A percentile compares a stretch with the other conserved stretches of the same genome.
These are phyloP conservation scores for Scotopteryx bipunctaria DNA, from an alignment of 2,888 invertebrate genomes.

Conservation along the genomic window DNA sequence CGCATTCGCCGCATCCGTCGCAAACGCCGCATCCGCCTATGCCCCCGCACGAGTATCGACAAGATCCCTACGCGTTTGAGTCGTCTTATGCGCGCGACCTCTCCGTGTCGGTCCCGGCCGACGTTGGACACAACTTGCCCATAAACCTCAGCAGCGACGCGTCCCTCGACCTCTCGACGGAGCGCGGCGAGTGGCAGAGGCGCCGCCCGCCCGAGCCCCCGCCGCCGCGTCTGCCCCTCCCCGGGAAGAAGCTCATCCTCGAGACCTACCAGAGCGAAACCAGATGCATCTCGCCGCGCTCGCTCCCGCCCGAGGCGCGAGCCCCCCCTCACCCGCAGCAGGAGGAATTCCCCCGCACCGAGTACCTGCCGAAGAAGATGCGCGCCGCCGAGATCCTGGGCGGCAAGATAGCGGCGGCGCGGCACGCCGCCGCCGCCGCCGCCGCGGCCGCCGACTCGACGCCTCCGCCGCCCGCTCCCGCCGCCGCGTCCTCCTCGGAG, in stretches of 20 bases:
- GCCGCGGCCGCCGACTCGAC: conserved; percentile 44
- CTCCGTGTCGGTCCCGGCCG: conserved; percentile 57
- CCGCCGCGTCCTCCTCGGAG: conserved; percentile 43
- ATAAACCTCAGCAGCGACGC: conserved; percentile 80
- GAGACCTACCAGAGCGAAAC: conserved; percentile 78
- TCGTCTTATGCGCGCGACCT: conserved; percentile 62
- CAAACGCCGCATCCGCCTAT: conserved; percentile 43
- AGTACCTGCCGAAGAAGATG: conserved; percentile 81
- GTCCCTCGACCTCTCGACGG: conserved; percentile 71
- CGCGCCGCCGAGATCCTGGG: conserved; percentile 77
- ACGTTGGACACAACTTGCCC: conserved; percentile 68
- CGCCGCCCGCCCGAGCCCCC: conserved; percentile 69
- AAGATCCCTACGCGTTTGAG: conserved; percentile 65
- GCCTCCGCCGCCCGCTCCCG: conserved; percentile 42
- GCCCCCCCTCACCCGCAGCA: conserved; percentile 29
- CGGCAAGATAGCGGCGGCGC: conserved; percentile 67
- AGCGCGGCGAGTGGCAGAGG: conserved; percentile 69
- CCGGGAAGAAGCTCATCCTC: conserved; percentile 78
- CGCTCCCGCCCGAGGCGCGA: conserved; percentile 44
- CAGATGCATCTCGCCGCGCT: conserved; percentile 57
- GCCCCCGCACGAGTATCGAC: conserved; percentile 62
- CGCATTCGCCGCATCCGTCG: conserved; percentile 42
- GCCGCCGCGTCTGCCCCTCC: conserved; percentile 65
- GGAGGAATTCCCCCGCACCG: conserved; percentile 61
- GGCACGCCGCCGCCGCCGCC: conserved; percentile 49